Evolutionary conservation across 2,888 invertebrate species (phyloP), one percentile per base, ranked within the genome.

Genomic region (Phragmatobia fuliginosa): DNA sequence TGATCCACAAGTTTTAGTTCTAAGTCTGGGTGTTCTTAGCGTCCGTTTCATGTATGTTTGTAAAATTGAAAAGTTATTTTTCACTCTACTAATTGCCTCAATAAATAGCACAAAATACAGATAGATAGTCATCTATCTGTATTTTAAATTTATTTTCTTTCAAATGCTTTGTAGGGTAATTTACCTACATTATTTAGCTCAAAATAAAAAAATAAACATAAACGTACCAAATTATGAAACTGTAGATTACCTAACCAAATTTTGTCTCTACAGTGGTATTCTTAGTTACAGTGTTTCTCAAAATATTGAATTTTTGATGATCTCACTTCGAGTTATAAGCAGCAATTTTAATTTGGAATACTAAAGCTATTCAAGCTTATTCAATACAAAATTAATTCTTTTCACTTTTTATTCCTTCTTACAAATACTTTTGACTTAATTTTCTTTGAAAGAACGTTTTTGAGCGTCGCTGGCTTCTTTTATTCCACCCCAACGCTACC

Each of bases 401-500:
- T 11, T 69, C 61, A 68, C 69, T 67, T 71, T 82, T 80, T 75
- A 71, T 73, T 73, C 73, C 69, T 72, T 64, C 66, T 77, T 67
- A 78, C 72, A 64, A 82, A 68, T 74, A 68, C 82, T 83, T 71
- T 82, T 75, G 79, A 80, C 79, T 84, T 86, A 86, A 87, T 86
- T 87, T 85, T 85, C 82, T 84, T 76, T 76, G 72, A 75, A 75
- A 73, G 73, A 76, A 82, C 79, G 83, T 80, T 84, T 83, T 83
- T 85, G 84, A 84, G 82, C 77, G 75, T 73, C 78, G 41, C 79
- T 76, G 79, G 76, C 73, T 80, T 78, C 81, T 83, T 82, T 89
- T 90, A 89, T 90, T 90, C 91, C 90, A 91, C 92, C 93, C 94
- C 88, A 88, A 86, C 87, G 93, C 91, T 94, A 94, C 94, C 95